Evolutionary conservation across 1,140 invertebrate genomes (phyloP).

Genomic region (Bombus picipes): DNA sequence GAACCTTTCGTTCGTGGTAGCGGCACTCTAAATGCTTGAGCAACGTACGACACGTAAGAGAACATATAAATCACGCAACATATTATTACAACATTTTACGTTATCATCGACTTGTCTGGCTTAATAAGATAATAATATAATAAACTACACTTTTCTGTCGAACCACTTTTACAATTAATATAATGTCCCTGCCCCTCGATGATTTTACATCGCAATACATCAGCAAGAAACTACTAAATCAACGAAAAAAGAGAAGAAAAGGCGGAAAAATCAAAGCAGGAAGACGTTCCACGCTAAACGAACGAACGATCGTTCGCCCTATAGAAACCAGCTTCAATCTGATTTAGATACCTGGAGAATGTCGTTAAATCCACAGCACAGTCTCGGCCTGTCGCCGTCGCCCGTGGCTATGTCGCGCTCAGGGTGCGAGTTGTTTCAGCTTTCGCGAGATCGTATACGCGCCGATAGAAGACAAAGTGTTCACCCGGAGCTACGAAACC

Average conservation of each 20-base stretch:
- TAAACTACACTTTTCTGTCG: not conserved
- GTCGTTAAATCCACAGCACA: conserved; percentile 34
- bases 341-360: conserved; percentile 35
- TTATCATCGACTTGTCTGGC: not conserved
- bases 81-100: not conserved
- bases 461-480: conserved; percentile 62
- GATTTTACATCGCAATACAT: not conserved
- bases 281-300: not conserved
- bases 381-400: not conserved
- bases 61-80: not conserved
- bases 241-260: not conserved
- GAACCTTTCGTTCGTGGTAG: no score
- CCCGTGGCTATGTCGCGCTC: conserved; percentile 31
- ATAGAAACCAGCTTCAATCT: not conserved
- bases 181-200: not conserved
- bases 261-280: no score
- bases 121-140: not conserved
- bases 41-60: no score
- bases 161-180: not conserved
- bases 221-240: not conserved
- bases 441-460: not conserved
- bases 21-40: no score
- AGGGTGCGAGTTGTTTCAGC: conserved; percentile 37
- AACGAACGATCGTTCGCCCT: not conserved
- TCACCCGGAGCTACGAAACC: conserved; percentile 55